Evolutionary conservation across 2,888 invertebrate species (phyloP), one percentile per base, ranked within the genome.

Genomic region (Limnephilus rhombicus): DNA sequence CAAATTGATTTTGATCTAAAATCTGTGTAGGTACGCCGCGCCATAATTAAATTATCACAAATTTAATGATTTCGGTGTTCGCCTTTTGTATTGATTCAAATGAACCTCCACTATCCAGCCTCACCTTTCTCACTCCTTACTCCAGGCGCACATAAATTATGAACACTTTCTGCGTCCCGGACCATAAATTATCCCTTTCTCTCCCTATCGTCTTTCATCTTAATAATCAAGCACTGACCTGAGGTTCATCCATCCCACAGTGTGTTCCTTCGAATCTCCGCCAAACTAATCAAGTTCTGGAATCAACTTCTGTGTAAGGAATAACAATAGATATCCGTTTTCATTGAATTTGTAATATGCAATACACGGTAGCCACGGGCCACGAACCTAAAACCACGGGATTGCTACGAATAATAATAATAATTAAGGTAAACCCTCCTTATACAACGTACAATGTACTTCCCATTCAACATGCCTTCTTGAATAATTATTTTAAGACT

Each of bases 171-270:
- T 93, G 90, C 68, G 92, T 93, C 92, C 90, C 92, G 91, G 92
- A 92, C 93, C 93, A 93, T 93, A 93, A 93, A 93, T 93, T 93
- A 93, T 93, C 93, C 93, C 93, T 92, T 92, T 88, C 80, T 34
- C 90, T 87, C 91, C 91, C 92, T 92, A 93, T 93, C 93, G 93
- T 92, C 93, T 93, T 93, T 93, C 93, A 93, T 93, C 93, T 93
- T 93, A 93, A 93, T 93, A 93, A 93, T 93, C 93, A 90, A 91
- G 87, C 91, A 90, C 92, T 93, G 92, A 92, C 93, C 93, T 92
- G 68, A 41, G 81, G 83, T 89, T 89, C 93, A 93, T 92, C 93
- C 92, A 88, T 90, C 92, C 90, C 82, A 89, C 92, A 88, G 90
- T 92, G 90, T 86, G 91, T 87, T 87, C 34, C 91, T 68, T 89